Evolutionary conservation across 2,797 vertebrate genomes (phyloP).

Genomic region (Acomys russatus): DNA sequence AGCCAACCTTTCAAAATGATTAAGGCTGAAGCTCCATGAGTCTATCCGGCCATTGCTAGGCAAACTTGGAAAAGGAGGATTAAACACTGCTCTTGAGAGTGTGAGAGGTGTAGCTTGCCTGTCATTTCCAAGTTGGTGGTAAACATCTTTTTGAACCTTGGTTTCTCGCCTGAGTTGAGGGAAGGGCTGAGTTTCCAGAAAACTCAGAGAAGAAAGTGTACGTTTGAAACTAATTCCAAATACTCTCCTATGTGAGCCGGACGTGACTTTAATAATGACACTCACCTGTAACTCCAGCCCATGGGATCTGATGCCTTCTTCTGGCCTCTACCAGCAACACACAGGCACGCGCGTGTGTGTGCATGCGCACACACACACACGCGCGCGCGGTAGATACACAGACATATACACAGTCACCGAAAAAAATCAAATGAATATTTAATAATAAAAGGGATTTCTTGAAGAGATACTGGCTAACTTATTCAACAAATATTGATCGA

Average conservation of each 20-base stretch:
- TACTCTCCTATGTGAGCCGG: not conserved
- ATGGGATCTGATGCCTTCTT: not conserved
- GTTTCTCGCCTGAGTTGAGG: not conserved
- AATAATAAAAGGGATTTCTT: not conserved
- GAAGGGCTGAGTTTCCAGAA: not conserved
- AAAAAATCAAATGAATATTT: not conserved
- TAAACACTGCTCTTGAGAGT: not conserved
- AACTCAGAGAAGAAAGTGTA: not conserved
- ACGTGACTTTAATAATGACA: not conserved
- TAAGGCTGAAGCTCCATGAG: not conserved
- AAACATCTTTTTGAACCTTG: not conserved
- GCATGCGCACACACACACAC: not conserved
- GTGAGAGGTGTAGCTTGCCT: not conserved
- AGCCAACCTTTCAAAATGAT: constrained; percentile 24
- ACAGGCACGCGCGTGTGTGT: not conserved
- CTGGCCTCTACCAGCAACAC: not conserved
- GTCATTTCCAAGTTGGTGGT: not conserved
- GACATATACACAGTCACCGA: not conserved
- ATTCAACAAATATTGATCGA: not conserved
- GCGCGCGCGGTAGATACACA: not conserved
- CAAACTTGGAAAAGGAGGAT: not conserved
- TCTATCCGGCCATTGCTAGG: not conserved
- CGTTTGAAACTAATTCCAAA: constrained; percentile 15
- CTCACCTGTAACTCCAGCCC: not conserved
- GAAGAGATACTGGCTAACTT: constrained; percentile 56